A percentile compares a stretch with the other conserved stretches of the same genome.
Evolutionary conservation across 2,113 vertebrate species (phyloP).

Genomic region (Erinaceus europaeus): DNA sequence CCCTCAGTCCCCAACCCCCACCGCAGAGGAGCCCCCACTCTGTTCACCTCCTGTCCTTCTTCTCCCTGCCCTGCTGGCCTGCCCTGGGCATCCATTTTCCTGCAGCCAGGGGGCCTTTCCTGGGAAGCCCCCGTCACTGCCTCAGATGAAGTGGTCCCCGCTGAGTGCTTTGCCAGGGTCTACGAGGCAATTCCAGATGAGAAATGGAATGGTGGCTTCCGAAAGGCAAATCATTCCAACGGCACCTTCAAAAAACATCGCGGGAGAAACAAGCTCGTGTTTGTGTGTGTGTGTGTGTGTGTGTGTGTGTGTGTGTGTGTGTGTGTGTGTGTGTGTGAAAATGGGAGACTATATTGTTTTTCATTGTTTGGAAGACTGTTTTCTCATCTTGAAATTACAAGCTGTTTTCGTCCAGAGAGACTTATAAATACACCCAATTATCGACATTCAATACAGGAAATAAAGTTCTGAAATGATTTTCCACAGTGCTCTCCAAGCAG

Average conservation of each 20-base stretch:
- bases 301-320: conserved; percentile 48
- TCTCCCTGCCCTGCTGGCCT: not conserved
- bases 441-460: conserved; percentile 69
- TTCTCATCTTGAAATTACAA: conserved; percentile 68
- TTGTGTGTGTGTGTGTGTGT: conserved; percentile 56
- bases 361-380: conserved; percentile 57
- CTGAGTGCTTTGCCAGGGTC: conserved; percentile 52
- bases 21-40: not conserved
- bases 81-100: not conserved
- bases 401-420: conserved; percentile 69
- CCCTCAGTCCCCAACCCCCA: not conserved
- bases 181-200: conserved; percentile 64
- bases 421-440: conserved; percentile 74
- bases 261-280: too few species aligned
- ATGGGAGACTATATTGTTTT: conserved; percentile 65
- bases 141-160: conserved; percentile 57
- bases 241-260: conserved; percentile 39
- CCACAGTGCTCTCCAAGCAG: not conserved
- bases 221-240: conserved; percentile 66
- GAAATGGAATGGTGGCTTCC: conserved; percentile 46
- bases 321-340: conserved; percentile 61
- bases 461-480: conserved; percentile 70
- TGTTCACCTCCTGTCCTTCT: not conserved
- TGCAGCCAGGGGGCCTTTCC: conserved; percentile 33
- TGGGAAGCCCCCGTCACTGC: not conserved